Evolutionary conservation across 2,888 invertebrate genomes (phyloP), one percentile per base, ranked within the genome.

Genomic region (Macrosiphum euphorbiae): DNA sequence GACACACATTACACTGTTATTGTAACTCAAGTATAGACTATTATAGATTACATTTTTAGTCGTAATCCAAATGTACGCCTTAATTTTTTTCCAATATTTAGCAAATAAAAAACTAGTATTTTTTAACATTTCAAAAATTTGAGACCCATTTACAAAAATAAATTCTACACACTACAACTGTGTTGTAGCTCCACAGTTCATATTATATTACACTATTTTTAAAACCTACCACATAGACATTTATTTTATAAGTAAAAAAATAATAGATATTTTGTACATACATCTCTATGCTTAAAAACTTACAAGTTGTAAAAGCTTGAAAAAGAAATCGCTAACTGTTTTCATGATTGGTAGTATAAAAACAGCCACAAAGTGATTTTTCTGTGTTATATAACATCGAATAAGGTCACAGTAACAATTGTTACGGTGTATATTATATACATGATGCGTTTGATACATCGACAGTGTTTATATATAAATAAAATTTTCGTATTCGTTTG

Each of bases 401-500:
- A 55, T 55, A 67, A n/a, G 16, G 35, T 20, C 35, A 35, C 35
- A 7, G 67, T 35, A 16, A 67, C n/a, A 67, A 16, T 55, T 13
- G 13, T 61, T 61, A 61, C n/a, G 4, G n/a, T 67, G 13, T 67
- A 20, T 16, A 55, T 5, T 55, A 67, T 67, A 67, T 67, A 67
- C 67, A 67, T 67, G 35, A 67, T 67, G 67, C 0, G 16, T 67
- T 67, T 67, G 67, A 67, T 35, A 67, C 67, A 67, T 41, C 11
- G 3, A 85, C 16, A 47, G 16, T 78, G 11, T 7, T 87, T 87
- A 92, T 44, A 94, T 94, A 13, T 94, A 94, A 90, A 94, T 88
- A 44, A 94, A 94, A 52, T 94, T 94, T 90, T 94, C 94, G n/a
- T 94, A 94, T 13, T 94, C 94, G 41, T 94, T 94, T 24, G 20